Evolutionary conservation across 2,888 invertebrate species (phyloP), one percentile per base, ranked within the genome.

Genomic region (Parnassius orleans): DNA sequence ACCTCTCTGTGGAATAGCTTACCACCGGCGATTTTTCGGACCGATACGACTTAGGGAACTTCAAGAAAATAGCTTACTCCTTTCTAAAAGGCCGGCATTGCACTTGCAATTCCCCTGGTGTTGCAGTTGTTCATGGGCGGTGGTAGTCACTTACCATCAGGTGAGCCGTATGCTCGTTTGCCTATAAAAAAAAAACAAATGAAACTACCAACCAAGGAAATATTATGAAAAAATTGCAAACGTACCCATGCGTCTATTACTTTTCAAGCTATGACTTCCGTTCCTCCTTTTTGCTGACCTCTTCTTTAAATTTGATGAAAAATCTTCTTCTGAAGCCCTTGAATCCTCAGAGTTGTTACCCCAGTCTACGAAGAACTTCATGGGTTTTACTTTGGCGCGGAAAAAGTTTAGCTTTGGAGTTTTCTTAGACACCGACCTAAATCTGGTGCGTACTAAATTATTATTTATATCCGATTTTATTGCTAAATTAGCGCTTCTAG

Each of bases 321-420:
- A 73, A 41, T 83, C 81, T 57, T 84, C 84, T 64, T 84, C 86
- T 0, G 77, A 76, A 1, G 81, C 79, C 1, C 53, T 61, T 0
- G 74, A 43, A 1, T 84, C 74, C 9, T 66, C 79, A 0, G 76
- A 72, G 5, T 70, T 73, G 0, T 64, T 69, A 0, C 65, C 71
- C 57, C 72, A 68, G 47, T 72, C 71, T 0, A 68, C 61, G 1
- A 66, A 69, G 33, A 70, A 67, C 12, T 65, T 71, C 48, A 68
- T 72, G 0, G 75, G 73, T 12, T 68, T 75, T 44, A 66, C 69
- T 52, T 72, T 72, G 3, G 10, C 47, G 3, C 68, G 71, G 52
- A 72, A 63, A 58, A 71, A 75, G 61, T 63, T 74, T 11, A 67
- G 50, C 33, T 68, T 74, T 0, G 70, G 72, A n/a, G 51, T 63